phyloP scores from a whole-genome alignment of 2,888 invertebrate genomes.

The Callimorpha dominula region DNA sequence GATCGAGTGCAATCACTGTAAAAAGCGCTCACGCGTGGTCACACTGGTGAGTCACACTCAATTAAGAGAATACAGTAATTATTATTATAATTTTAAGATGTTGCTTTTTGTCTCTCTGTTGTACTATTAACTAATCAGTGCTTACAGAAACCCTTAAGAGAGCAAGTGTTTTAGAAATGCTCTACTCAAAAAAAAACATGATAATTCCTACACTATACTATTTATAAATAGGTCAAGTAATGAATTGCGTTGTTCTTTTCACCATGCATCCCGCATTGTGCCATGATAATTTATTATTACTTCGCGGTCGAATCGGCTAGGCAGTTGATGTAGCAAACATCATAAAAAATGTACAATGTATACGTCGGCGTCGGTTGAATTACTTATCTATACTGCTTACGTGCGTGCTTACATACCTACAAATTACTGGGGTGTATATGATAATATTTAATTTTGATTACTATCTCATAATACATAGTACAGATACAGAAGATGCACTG shows the following conservation, averaged over 20 bases:
- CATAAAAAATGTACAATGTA: conserved; percentile 58
- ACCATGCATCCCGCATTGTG: conserved; percentile 23
- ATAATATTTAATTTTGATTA: conserved; percentile 9
- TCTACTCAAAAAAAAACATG: neutral
- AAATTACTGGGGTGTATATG: neutral
- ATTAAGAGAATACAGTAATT: neutral
- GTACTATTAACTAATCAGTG: no score
- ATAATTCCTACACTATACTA: neutral
- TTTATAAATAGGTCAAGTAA: conserved; percentile 8
- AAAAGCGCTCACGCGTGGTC: neutral
- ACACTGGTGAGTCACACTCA: neutral
- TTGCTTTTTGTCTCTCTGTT: neutral
- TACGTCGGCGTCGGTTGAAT: conserved; percentile 35
- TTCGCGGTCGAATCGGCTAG: conserved; percentile 38
- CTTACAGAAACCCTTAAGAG: neutral
- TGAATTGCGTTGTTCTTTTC: conserved; percentile 21
- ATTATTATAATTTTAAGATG: no score
- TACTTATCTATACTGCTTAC: conserved; percentile 28
- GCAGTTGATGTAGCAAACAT: conserved; percentile 53
- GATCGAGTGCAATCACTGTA: neutral
- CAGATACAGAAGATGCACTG: no score
- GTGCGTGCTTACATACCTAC: neutral
- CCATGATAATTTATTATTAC: conserved; percentile 30
- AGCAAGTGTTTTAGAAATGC: neutral
- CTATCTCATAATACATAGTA: neutral